Percentiles rank a stretch among this genome's conserved stretches.
These are phyloP conservation scores for Dendrocopos noguchii DNA, from an alignment of 2,113 vertebrate species.

Conservation along the genomic window DNA sequence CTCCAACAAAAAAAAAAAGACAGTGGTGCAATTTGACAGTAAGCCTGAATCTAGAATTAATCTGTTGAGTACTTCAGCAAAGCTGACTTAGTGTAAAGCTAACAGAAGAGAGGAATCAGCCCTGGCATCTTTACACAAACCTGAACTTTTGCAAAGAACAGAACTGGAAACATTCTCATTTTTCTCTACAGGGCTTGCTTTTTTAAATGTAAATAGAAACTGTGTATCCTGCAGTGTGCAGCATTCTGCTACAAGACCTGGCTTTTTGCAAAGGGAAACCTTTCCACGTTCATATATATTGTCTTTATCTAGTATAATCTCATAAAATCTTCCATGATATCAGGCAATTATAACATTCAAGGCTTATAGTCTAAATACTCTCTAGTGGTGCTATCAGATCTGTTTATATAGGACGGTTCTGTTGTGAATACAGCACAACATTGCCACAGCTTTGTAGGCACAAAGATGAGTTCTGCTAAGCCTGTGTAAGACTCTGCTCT, in stretches of 20 bases:
- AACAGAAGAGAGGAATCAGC: background rate
- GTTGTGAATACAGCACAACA: background rate
- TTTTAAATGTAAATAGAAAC: background rate
- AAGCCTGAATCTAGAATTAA: background rate
- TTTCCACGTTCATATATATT: background rate
- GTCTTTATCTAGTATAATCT: slow-evolving; percentile 20
- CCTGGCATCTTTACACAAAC: background rate
- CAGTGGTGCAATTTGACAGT: background rate
- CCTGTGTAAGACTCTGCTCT: background rate
- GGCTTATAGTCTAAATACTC: slow-evolving; percentile 25
- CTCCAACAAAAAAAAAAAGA: slow-evolving; percentile 1
- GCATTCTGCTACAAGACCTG: background rate
- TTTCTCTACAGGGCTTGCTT: background rate
- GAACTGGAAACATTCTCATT: background rate
- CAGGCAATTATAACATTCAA: slow-evolving; percentile 24
- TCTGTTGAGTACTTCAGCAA: background rate
- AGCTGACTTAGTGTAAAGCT: background rate
- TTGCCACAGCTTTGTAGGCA: slow-evolving; percentile 16
- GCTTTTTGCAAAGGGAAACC: background rate
- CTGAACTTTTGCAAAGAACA: slow-evolving; percentile 7
- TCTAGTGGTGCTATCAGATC: background rate
- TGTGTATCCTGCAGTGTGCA: background rate
- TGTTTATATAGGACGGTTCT: slow-evolving; percentile 2
- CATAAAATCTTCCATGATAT: slow-evolving; percentile 16
- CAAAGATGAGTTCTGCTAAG: slow-evolving; percentile 46